Base-by-base conservation (phyloP, 2,113 vertebrate species). In the Gnathonemus longibarbis region DNA sequence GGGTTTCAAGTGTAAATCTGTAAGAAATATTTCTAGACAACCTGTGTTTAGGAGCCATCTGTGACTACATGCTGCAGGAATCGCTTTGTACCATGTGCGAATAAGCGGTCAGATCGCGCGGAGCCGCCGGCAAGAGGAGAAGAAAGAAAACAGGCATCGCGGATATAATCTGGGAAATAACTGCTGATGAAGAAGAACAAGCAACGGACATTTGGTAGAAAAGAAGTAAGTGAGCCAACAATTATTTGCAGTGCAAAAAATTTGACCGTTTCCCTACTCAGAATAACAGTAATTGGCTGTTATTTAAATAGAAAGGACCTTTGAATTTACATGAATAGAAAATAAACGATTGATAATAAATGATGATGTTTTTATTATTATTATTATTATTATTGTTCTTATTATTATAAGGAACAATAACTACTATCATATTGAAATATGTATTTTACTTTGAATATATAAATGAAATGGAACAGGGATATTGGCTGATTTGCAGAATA, bases 161-260 rank as follows among this genome's bases (percentile, higher is more conserved):
- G 27, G 66, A 88, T 49, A 74, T 13, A 88, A 83, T 53, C 10
- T 31, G 70, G 87, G 88, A 91, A 84, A 88, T 88, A 90, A 90
- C 91, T 90, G 89, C 93, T 89, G 88, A 93, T 93, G 94, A 94
- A 91, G 93, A 93, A 89, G 48, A 91, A 56, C 88, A 90, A 91
- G 85, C 91, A 90, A 89, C 1, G 92, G 90, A 88, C 94, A 94
- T 92, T 94, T 94, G 94, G 93, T 94, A 95, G 93, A 86, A 88
- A 91, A 96, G 94, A 95, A 96, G 96, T 96, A 94, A 95, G 95
- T 94, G 90, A 45, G 70, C 8, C 70, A 39, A 35, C 1, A 90
- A 24, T 89, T 77, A 48, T 86, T 86, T 11, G 21, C 8, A 21
- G 35, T 39, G 35, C 74, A 39, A 80, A 83, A 8, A 84, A 11